Base-by-base conservation (phyloP, 2,888 invertebrate genomes). In the Hermodice carunculata region DNA sequence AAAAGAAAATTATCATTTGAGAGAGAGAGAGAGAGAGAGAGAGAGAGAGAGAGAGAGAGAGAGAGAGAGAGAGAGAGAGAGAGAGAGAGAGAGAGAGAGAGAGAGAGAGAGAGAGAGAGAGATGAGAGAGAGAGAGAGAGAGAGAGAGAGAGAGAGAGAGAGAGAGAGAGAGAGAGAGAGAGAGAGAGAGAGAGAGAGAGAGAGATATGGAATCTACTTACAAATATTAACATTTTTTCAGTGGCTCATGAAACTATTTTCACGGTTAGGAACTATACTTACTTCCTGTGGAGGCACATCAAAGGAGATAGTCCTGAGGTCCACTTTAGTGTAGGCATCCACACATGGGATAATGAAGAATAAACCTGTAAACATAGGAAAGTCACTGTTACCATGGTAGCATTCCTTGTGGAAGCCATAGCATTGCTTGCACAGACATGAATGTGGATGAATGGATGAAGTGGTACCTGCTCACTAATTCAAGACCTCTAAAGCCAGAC, bases 251-350 rank as follows among this genome's bases (percentile, higher is more conserved):
- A n/a, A n/a, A n/a, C n/a, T n/a, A n/a, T n/a, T n/a, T n/a, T n/a
- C n/a, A n/a, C n/a, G n/a, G n/a, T n/a, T n/a, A n/a, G n/a, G n/a
- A 44, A 44, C 3, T 22, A 14, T 46, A 51, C 71, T 67, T 63
- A 81, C 83, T 76, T 83, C 82, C 64, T 86, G 86, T 29, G 86
- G 84, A 3, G 86, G 86, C 0, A 87, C 86, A 76, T 87, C 86
- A 72, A 87, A 87, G 2, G 87, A 86, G 52, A 85, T 80, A 11
- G 83, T 84, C 59, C 83, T 75, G 60, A 84, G 70, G 64, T 84
- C 84, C 17, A 84, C 81, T 62, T 81, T 83, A 4, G 77, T 79
- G 70, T 81, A 81, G 19, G 76, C 72, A 56, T 83, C 83, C 64
- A 82, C 82, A 60, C 83, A 83, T 6, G 83, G 83, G 17, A 81